These are phyloP conservation scores for Hystrix brachyura DNA, from an alignment of 2,113 vertebrate species.

Conservation along the genomic window DNA sequence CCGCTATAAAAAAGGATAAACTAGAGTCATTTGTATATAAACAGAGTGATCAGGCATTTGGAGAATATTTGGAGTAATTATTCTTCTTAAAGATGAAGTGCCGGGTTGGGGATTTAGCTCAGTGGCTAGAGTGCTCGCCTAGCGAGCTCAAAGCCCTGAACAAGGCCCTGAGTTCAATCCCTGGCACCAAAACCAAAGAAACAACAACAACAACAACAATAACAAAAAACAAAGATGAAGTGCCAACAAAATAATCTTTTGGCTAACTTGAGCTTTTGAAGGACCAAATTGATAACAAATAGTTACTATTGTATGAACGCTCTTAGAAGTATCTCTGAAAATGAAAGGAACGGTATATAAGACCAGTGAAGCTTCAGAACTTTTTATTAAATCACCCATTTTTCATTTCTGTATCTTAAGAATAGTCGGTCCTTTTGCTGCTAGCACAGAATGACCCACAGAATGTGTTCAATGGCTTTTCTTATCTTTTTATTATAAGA, in stretches of 20 bases:
- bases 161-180: no score
- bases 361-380: constrained; percentile 44
- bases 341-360: constrained; percentile 70
- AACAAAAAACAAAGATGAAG: background rate
- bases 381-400: constrained; percentile 73
- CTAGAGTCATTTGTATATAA: no score
- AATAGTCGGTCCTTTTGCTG: constrained; percentile 52
- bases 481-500: constrained; percentile 72
- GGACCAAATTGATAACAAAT: constrained; percentile 21
- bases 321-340: constrained; percentile 68
- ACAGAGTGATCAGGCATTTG: background rate
- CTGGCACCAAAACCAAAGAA: no score
- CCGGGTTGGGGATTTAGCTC: background rate
- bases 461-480: constrained; percentile 44
- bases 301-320: constrained; percentile 51
- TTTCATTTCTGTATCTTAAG: constrained; percentile 77
- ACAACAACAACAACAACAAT: no score
- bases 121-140: no score
- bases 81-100: constrained; percentile 42
- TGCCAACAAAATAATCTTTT: background rate
- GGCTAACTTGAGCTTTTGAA: constrained; percentile 29
- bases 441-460: constrained; percentile 71
- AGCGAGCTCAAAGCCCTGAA: no score
- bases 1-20: no score
- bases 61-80: constrained; percentile 10